Base-by-base conservation (phyloP, 2,888 invertebrate species). In the Shargacucullia verbasci region DNA sequence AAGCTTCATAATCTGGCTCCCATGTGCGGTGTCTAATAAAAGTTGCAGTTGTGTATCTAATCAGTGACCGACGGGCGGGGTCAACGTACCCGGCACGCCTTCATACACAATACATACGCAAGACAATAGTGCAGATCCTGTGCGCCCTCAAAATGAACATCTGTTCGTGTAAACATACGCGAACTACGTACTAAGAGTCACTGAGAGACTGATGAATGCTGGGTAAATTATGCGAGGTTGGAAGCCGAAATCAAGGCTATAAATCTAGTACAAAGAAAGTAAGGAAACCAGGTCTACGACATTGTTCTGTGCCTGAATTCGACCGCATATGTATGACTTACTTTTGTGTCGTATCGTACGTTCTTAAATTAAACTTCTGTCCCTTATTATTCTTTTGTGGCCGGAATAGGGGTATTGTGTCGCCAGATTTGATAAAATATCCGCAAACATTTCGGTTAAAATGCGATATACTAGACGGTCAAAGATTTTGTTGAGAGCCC, bases 21-120 rank as follows among this genome's bases (percentile, higher is more conserved):
- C 63, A 59, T 70, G 59, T 60, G 63, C 54, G 72, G 74, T 65
- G 60, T 69, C 67, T 79, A 83, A 81, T 83, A 83, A 81, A 81
- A 81, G 77, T 82, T 80, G 82, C 83, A 85, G 73, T 85, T 79
- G 82, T 78, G 66, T 78, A 81, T 81, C 79, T 85, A 87, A 86
- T 87, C 87, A 86, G 72, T 55, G 59, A 78, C 78, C 81, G 82
- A 74, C 78, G 80, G 78, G 70, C 73, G 81, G 77, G 87, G 86
- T 87, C 86, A 78, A 70, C 73, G 83, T 70, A 68, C 86, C 70
- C 78, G 79, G 73, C 81, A 71, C 82, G 76, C 82, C 84, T 76
- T 73, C 60, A 65, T 59, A 47, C 59, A 66, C 69, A 61, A 71
- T 71, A 47, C 65, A 64, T 49, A 47, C 54, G 44, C 57, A 68